Base-by-base conservation (phyloP, 2,888 invertebrate genomes). In the Monopis laevigella region DNA sequence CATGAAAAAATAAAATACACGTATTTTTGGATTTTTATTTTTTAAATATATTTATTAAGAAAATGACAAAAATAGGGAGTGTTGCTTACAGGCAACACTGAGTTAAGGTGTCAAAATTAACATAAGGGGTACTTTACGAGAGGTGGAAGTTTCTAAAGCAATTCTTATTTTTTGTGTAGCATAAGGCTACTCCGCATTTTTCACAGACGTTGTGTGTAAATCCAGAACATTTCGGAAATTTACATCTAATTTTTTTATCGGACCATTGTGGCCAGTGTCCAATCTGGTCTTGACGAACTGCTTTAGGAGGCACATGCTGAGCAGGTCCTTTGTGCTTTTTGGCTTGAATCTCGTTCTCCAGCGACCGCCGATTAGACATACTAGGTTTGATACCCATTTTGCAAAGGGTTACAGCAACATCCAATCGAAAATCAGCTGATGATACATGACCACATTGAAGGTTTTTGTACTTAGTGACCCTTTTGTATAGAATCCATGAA, bases 351-450 rank as follows among this genome's bases (percentile, higher is more conserved):
- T 44, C 38, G 39, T 38, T 36, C 35, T 44, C 41, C 13, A 35
- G 27, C n/a, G 44, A 35, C 30, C 39, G 41, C 13, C 44, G 42
- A 18, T 18, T 36, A 2, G 1, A 17, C 16, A 28, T 6, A 38
- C 19, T 30, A n/a, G 42, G 11, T 28, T 36, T 27, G 2, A 24
- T 18, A 4, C 28, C 42, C 27, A 38, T 3, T 17, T 42, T 42
- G 16, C 42, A 42, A 1, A 42, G 19, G 10, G 29, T 29, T 13
- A 11, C 12, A n/a, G 42, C 42, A 42, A 42, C 29, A 5, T 42
- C 42, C 8, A 28, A 30, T 28, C 42, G 42, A 29, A 42, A 42
- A 42, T 42, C 38, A 28, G 38, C 42, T 11, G 42, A 42, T 5
- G 3, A 2, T 2, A 42, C 16, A n/a, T n/a, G n/a, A 8, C 4